Conservation (phyloP, 2,888 invertebrate genomes). For the Hyalella azteca region DNA sequence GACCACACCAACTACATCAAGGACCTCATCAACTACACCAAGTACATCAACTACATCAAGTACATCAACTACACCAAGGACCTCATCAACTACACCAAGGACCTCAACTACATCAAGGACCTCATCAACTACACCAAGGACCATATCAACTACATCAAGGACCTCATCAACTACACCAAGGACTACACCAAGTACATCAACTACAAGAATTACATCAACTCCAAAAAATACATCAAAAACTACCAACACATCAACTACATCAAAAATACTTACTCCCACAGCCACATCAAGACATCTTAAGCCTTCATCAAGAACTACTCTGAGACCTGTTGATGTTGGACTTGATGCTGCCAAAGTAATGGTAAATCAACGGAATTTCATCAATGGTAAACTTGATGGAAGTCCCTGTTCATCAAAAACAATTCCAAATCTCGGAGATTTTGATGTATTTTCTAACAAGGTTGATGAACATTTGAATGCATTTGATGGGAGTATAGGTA, state of each 20-base stretch:
- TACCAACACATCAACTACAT: background rate
- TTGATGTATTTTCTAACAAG: too few relatives aligned
- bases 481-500: too few relatives aligned
- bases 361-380: too few relatives aligned
- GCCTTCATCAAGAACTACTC: background rate
- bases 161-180: background rate
- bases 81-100: background rate
- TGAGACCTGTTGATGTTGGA: too few relatives aligned
- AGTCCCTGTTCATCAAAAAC: too few relatives aligned
- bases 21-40: background rate
- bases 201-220: background rate
- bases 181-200: background rate
- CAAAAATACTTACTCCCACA: background rate
- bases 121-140: background rate
- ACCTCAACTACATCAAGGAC: background rate
- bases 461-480: too few relatives aligned
- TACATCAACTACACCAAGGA: background rate
- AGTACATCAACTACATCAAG: background rate
- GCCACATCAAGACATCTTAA: background rate
- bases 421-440: too few relatives aligned
- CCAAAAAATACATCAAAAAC: background rate
- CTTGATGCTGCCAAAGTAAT: too few relatives aligned
- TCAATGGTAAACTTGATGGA: too few relatives aligned
- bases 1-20: background rate
- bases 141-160: background rate